phyloP scores from a whole-genome alignment of 2,888 invertebrate species.

The Drosophila hamatofila region DNA sequence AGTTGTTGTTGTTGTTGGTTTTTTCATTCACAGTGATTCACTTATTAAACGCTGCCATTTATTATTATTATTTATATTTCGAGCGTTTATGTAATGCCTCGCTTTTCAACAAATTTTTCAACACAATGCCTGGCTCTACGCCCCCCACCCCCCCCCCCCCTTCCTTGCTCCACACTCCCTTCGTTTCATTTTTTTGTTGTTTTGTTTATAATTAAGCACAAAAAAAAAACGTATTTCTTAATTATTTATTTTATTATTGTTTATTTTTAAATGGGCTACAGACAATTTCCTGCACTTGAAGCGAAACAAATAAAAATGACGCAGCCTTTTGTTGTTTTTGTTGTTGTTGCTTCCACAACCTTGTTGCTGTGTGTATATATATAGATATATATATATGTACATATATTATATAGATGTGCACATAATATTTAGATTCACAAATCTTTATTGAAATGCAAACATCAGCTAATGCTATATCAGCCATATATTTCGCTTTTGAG shows the following conservation, averaged over 20 bases:
- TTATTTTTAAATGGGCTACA: slow-evolving; percentile 82
- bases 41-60: slow-evolving; percentile 52
- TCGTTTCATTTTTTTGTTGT: background rate
- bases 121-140: slow-evolving; percentile 24
- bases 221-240: slow-evolving; percentile 73
- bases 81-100: slow-evolving; percentile 76
- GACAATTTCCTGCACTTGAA: slow-evolving; percentile 81
- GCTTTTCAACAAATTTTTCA: slow-evolving; percentile 61
- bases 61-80: slow-evolving; percentile 72
- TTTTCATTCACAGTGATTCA: slow-evolving; percentile 67
- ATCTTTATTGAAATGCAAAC: slow-evolving; percentile 69
- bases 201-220: slow-evolving; percentile 78
- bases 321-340: slow-evolving; percentile 62
- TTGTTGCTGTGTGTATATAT: slow-evolving; percentile 36
- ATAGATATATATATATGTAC: slow-evolving; percentile 16
- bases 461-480: slow-evolving; percentile 55
- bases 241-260: slow-evolving; percentile 83
- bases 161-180: no score
- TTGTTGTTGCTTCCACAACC: slow-evolving; percentile 41
- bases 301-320: slow-evolving; percentile 80
- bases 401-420: slow-evolving; percentile 16
- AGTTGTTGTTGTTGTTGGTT: slow-evolving; percentile 27
- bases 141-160: no score
- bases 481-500: slow-evolving; percentile 48
- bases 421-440: slow-evolving; percentile 50